These are phyloP conservation scores for Phalanger gymnotis DNA, from an alignment of 2,797 vertebrate species.

Conservation along the genomic window DNA sequence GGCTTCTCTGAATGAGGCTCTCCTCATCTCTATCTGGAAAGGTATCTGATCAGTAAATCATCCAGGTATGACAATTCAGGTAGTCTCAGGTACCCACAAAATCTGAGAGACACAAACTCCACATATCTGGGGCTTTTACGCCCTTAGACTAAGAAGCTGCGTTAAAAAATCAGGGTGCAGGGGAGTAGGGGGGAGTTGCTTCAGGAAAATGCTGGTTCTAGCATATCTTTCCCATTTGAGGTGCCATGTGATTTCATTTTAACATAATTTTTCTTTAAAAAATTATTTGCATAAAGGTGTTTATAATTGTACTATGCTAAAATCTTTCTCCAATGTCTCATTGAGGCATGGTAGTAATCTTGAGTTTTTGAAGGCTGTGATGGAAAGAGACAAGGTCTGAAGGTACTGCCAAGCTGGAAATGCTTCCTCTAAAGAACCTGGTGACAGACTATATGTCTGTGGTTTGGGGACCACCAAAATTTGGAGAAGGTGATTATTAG, in stretches of 20 bases:
- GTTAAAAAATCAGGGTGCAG: background rate
- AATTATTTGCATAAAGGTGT: background rate
- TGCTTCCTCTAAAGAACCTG: background rate
- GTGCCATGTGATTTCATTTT: background rate
- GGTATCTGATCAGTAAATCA: background rate
- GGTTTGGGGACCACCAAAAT: background rate
- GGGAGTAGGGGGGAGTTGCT: background rate
- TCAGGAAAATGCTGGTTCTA: background rate
- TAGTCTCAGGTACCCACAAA: background rate
- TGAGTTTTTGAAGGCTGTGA: background rate
- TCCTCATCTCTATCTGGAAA: background rate
- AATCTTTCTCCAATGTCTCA: background rate
- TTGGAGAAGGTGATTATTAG: background rate
- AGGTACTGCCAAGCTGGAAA: background rate
- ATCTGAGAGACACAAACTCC: background rate
- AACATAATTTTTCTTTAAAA: background rate
- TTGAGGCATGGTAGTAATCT: background rate
- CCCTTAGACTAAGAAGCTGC: slow-evolving; percentile 3
- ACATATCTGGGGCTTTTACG: slow-evolving; percentile 4
- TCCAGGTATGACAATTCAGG: background rate
- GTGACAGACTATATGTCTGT: background rate
- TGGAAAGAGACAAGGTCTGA: background rate
- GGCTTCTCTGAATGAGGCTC: background rate
- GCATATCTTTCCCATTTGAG: background rate
- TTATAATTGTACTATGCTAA: background rate